Conservation (phyloP, 2,113 vertebrate genomes). For the Limanda limanda region DNA sequence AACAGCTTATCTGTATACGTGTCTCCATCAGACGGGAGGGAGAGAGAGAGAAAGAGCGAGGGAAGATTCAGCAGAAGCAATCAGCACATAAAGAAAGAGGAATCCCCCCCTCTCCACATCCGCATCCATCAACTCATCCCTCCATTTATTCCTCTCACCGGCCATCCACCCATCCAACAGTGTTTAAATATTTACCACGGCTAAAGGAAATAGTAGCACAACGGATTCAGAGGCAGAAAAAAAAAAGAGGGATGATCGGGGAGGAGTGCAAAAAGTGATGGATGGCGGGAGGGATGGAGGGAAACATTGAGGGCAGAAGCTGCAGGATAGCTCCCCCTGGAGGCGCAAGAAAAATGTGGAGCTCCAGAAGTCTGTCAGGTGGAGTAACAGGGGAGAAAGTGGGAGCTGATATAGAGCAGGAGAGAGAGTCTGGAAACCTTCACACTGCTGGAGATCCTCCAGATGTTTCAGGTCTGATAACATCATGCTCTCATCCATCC, state of each 20-base stretch:
- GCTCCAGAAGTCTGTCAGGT: conserved; percentile 58
- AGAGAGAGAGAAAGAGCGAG: background rate
- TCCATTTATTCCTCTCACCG: conserved; percentile 62
- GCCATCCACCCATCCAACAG: conserved; percentile 46
- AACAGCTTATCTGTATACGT: conserved; percentile 15
- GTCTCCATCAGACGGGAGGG: conserved; percentile 35
- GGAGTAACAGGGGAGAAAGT: conserved; percentile 58
- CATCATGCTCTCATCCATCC: background rate
- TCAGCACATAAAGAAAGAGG: conserved; percentile 50
- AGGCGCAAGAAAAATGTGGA: conserved; percentile 34
- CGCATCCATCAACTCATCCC: conserved; percentile 11
- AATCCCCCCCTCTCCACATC: background rate
- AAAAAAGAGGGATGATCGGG: conserved; percentile 10
- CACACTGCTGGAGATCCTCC: background rate
- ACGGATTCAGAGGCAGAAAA: conserved; percentile 17
- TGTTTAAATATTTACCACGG: conserved; percentile 67
- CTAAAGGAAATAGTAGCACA: conserved; percentile 57
- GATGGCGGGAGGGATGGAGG: conserved; percentile 29
- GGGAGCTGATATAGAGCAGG: conserved; percentile 31
- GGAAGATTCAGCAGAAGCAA: conserved; percentile 22
- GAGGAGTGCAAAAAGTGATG: conserved; percentile 23
- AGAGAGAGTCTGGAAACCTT: background rate
- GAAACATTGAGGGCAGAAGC: conserved; percentile 36
- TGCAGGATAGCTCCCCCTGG: conserved; percentile 68
- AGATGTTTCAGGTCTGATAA: too few relatives aligned